Percentiles rank a stretch among this genome's conserved stretches.
Evolutionary conservation across 35 echinoderm and acorn worm species (phyloP).

Genomic region (Apostichopus californicus): DNA sequence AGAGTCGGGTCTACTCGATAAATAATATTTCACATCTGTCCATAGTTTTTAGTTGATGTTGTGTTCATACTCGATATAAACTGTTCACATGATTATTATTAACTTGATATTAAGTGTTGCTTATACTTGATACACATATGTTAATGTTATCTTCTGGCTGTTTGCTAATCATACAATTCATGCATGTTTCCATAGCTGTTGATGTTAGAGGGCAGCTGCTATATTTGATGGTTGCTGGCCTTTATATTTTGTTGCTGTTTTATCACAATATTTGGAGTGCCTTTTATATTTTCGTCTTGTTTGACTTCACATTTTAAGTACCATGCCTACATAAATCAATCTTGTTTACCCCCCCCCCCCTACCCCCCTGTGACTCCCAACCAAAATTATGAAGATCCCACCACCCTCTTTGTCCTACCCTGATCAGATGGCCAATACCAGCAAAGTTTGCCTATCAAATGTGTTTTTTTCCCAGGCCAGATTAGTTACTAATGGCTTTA

Average conservation of each 20-base stretch:
- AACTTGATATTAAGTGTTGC: background rate
- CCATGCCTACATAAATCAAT: no score
- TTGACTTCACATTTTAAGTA: background rate
- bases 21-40: background rate
- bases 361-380: no score
- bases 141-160: background rate
- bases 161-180: slow-evolving; percentile 37
- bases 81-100: background rate
- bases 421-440: no score
- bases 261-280: slow-evolving; percentile 54
- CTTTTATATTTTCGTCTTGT: background rate
- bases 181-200: slow-evolving; percentile 27
- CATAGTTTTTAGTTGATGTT: background rate
- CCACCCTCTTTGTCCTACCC: no score
- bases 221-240: slow-evolving; percentile 26
- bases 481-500: no score
- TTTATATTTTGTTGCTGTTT: slow-evolving; percentile 25
- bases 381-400: no score
- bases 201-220: background rate
- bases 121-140: background rate
- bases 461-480: no score
- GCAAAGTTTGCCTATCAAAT: no score
- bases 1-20: no score
- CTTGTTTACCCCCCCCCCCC: no score
- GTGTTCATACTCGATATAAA: background rate